Evolutionary conservation across 2,888 invertebrate genomes (phyloP).

Genomic region (Alviniconcha strummeri): DNA sequence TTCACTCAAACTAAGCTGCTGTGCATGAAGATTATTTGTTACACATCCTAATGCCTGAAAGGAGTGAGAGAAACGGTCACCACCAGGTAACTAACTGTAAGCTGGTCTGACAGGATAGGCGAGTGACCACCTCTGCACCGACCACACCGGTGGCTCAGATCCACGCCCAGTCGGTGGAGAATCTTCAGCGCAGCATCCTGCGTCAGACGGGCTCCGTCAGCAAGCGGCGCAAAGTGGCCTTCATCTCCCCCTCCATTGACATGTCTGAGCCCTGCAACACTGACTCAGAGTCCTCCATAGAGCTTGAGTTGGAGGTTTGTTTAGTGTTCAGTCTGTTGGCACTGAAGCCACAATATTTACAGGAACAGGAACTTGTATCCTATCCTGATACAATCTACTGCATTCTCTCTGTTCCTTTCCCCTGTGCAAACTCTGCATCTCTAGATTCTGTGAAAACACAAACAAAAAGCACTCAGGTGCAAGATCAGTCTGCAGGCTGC

Average conservation of each 20-base stretch:
- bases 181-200: conserved; percentile 60
- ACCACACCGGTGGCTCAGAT: conserved; percentile 24
- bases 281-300: conserved; percentile 53
- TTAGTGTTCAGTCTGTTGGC: too few relatives aligned
- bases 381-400: background rate
- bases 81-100: too few relatives aligned
- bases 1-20: too few relatives aligned
- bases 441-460: too few relatives aligned
- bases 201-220: conserved; percentile 51
- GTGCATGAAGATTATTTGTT: too few relatives aligned
- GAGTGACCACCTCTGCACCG: background rate
- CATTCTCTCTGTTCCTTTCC: too few relatives aligned
- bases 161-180: conserved; percentile 39
- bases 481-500: too few relatives aligned
- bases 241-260: conserved; percentile 49
- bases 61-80: too few relatives aligned
- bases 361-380: background rate
- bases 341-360: too few relatives aligned
- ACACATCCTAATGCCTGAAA: too few relatives aligned
- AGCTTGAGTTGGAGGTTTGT: conserved; percentile 63
- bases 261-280: conserved; percentile 31
- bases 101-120: background rate
- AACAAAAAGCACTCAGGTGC: too few relatives aligned
- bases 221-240: conserved; percentile 62
- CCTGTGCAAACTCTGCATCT: too few relatives aligned